A percentile compares a stretch with the other conserved stretches of the same genome.
Conservation (phyloP, 2,888 invertebrate species). For the Bombylius major region DNA sequence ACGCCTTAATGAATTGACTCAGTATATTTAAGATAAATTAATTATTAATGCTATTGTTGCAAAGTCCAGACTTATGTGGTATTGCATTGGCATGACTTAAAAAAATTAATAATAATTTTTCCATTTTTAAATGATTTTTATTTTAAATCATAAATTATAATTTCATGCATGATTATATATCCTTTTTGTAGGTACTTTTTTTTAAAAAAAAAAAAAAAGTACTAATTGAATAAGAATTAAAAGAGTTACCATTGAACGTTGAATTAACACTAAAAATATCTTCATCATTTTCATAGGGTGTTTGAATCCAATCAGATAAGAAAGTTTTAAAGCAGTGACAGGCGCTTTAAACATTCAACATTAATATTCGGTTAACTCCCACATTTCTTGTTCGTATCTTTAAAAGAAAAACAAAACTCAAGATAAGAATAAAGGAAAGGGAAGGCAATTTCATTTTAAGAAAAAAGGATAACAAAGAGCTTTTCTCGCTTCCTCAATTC, state of each 20-base stretch:
- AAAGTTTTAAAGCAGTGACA: constrained; percentile 4
- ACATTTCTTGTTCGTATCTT: constrained; percentile 4
- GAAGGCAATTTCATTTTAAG: background rate
- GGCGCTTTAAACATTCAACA: constrained; percentile 4
- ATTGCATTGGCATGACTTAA: no score
- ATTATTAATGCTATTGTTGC: no score
- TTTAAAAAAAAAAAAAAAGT: no score
- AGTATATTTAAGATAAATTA: no score
- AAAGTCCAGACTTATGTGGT: no score
- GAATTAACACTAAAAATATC: background rate
- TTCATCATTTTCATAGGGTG: background rate
- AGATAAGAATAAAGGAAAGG: constrained; percentile 1
- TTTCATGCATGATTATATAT: no score
- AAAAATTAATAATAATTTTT: no score
- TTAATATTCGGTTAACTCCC: constrained; percentile 10
- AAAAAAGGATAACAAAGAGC: background rate
- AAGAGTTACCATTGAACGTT: background rate
- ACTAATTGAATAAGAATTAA: no score
- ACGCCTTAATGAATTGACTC: no score
- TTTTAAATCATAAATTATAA: no score
- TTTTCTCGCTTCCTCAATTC: constrained; percentile 2
- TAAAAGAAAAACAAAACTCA: background rate
- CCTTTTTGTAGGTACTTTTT: no score
- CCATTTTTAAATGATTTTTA: no score
- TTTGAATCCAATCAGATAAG: background rate